Percentiles rank a stretch among this genome's conserved stretches.
These are phyloP conservation scores for Triplophysa tibetana DNA, from an alignment of 2,113 vertebrate species.

Conservation along the genomic window DNA sequence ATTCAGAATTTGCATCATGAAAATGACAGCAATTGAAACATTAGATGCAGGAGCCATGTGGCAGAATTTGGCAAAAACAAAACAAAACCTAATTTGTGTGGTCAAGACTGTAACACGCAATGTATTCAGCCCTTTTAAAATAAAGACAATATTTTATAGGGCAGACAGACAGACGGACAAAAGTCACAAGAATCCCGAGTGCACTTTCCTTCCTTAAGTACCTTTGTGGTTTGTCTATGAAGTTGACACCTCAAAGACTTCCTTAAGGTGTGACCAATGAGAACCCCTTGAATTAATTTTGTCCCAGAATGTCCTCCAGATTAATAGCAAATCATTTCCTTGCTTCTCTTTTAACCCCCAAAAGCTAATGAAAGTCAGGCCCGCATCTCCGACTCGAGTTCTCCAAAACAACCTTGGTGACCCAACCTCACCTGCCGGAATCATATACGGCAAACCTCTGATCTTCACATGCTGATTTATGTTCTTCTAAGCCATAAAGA, in stretches of 20 bases:
- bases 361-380: slow-evolving; percentile 24
- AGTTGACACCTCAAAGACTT: slow-evolving; percentile 28
- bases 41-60: too few relatives aligned
- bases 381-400: not conserved
- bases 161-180: too few relatives aligned
- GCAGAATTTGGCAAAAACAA: too few relatives aligned
- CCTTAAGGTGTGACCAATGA: not conserved
- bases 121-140: too few relatives aligned
- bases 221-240: slow-evolving; percentile 18
- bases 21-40: too few relatives aligned
- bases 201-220: not conserved
- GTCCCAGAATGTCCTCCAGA: slow-evolving; percentile 4
- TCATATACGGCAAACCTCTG: not conserved
- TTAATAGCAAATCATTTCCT: slow-evolving; percentile 7
- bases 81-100: too few relatives aligned
- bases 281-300: slow-evolving; percentile 15
- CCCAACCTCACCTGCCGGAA: not conserved
- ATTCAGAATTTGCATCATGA: too few relatives aligned
- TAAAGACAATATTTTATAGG: too few relatives aligned
- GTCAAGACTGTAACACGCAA: too few relatives aligned
- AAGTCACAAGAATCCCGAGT: not conserved
- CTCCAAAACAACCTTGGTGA: not conserved
- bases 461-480: not conserved
- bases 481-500: not conserved
- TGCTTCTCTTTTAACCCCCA: slow-evolving; percentile 1